Evolutionary conservation across 1,140 invertebrate genomes (phyloP).

Genomic region (Brachionus rubens): DNA sequence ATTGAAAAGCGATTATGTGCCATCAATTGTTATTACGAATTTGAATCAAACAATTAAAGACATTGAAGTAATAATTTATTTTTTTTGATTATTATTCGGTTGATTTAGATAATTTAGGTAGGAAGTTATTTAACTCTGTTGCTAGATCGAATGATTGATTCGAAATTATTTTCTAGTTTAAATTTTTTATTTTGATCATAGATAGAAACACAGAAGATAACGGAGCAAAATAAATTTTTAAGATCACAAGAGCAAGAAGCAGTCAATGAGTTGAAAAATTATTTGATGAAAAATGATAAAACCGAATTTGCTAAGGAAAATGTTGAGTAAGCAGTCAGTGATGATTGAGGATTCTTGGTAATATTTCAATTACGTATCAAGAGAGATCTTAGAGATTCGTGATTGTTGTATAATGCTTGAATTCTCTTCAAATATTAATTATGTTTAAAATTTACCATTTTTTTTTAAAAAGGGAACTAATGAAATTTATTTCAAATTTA

Average conservation of each 20-base stretch:
- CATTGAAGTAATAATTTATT: neutral
- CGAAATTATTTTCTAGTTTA: no score
- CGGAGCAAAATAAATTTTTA: constrained; percentile 35
- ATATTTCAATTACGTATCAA: no score
- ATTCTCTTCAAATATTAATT: neutral
- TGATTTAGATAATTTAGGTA: no score
- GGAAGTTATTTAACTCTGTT: no score
- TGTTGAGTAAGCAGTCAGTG: neutral
- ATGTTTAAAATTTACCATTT: no score
- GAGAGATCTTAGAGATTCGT: no score
- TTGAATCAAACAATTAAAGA: constrained; percentile 41
- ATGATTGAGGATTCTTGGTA: no score
- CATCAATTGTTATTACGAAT: constrained; percentile 9
- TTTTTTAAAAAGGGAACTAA: neutral
- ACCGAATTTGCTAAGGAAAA: constrained; percentile 36
- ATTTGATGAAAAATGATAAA: constrained; percentile 15
- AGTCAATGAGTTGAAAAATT: constrained; percentile 23
- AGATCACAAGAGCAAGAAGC: neutral
- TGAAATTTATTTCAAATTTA: constrained; percentile 6
- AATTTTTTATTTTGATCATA: neutral
- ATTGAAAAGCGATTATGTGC: constrained; percentile 28
- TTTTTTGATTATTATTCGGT: neutral
- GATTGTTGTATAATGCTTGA: neutral
- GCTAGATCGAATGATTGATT: no score
- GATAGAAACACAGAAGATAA: constrained; percentile 35